Conservation (phyloP, 2,888 invertebrate species). For the Lissonota sp. region DNA sequence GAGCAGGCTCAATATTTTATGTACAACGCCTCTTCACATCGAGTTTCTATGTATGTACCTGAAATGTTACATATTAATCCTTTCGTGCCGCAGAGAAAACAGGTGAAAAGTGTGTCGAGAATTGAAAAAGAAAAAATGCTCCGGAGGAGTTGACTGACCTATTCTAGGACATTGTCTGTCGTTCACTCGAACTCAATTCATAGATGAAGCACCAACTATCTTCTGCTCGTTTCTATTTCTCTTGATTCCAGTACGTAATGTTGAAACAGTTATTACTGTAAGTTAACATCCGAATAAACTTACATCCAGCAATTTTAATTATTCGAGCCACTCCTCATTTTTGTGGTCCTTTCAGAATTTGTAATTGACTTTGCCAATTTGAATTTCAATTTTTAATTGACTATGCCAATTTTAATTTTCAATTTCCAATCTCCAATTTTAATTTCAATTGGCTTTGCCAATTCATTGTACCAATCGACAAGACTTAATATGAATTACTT, state of each 20-base stretch:
- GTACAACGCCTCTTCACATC: neutral
- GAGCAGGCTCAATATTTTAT: neutral
- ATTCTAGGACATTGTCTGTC: neutral
- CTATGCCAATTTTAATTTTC: no score
- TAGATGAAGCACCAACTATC: neutral
- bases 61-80: constrained; percentile 23
- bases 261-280: constrained; percentile 2
- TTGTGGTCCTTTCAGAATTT: no score
- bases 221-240: constrained; percentile 2
- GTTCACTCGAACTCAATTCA: constrained; percentile 1
- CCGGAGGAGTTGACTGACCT: constrained; percentile 6
- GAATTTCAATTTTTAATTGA: no score
- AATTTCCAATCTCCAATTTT: no score
- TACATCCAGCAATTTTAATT: no score
- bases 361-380: no score
- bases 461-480: no score
- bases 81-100: neutral
- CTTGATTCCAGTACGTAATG: neutral
- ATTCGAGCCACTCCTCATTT: no score
- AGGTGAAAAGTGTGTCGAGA: constrained; percentile 38
- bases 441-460: no score
- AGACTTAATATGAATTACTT: no score
- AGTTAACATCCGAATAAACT: neutral
- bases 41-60: constrained; percentile 1
- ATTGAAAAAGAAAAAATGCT: constrained; percentile 1